These are phyloP conservation scores for Trichoplusia ni DNA, from an alignment of 1,140 invertebrate genomes.

Conservation along the genomic window DNA sequence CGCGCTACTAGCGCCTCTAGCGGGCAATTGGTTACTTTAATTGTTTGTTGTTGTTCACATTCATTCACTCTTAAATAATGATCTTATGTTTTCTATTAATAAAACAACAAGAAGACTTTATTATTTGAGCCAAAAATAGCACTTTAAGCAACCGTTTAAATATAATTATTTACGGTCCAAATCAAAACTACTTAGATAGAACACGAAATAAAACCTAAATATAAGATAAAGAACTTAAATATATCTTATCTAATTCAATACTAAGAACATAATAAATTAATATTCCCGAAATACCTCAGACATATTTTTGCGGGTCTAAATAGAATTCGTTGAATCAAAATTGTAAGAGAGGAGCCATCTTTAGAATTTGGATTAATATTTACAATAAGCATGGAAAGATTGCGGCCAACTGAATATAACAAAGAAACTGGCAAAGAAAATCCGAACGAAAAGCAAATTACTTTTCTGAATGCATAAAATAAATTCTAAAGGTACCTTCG, in stretches of 20 bases:
- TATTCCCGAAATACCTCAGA: neutral
- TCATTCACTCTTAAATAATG: too few relatives aligned
- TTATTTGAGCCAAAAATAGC: too few relatives aligned
- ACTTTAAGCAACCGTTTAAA: too few relatives aligned
- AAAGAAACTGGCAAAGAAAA: constrained; percentile 16
- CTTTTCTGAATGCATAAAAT: constrained; percentile 22
- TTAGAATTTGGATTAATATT: neutral
- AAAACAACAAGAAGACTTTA: too few relatives aligned
- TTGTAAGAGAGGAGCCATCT: neutral
- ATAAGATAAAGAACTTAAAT: too few relatives aligned
- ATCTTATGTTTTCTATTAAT: too few relatives aligned
- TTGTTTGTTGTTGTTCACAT: too few relatives aligned
- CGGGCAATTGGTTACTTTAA: too few relatives aligned
- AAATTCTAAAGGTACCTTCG: constrained; percentile 24
- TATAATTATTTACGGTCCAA: too few relatives aligned
- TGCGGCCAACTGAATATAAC: constrained; percentile 9
- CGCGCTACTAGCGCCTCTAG: too few relatives aligned
- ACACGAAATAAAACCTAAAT: too few relatives aligned
- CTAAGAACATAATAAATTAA: neutral
- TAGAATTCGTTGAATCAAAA: neutral
- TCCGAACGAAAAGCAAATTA: constrained; percentile 21
- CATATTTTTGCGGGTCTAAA: neutral
- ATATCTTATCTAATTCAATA: neutral
- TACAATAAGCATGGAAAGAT: constrained; percentile 21
- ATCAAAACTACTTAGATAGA: too few relatives aligned